These are phyloP conservation scores for Hyphantria cunea DNA, from an alignment of 1,140 invertebrate genomes.

Conservation along the genomic window DNA sequence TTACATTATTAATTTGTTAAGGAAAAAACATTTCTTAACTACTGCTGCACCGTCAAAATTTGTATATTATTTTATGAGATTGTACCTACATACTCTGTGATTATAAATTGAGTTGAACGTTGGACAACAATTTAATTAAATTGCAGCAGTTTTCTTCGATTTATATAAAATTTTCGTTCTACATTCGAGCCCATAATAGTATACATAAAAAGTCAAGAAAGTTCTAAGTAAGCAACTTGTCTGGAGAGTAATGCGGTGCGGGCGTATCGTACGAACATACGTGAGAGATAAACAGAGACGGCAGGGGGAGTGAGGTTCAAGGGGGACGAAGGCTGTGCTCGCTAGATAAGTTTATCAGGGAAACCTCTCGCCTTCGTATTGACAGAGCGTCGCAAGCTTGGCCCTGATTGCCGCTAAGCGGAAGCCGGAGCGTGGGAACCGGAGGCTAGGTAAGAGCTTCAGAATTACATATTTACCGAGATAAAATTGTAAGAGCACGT, in stretches of 20 bases:
- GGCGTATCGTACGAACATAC: constrained; percentile 54
- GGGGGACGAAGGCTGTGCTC: constrained; percentile 42
- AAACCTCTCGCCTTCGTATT: constrained; percentile 76
- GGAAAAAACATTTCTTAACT: too few species aligned
- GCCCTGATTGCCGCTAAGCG: constrained; percentile 75
- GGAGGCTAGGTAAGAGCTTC: constrained; percentile 57
- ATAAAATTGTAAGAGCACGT: constrained; percentile 40
- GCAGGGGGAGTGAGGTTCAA: constrained; percentile 40
- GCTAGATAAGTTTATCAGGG: constrained; percentile 78
- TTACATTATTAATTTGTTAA: too few species aligned
- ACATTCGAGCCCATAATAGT: constrained; percentile 6
- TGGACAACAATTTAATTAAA: too few species aligned
- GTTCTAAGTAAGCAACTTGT: constrained; percentile 47
- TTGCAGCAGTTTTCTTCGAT: too few species aligned
- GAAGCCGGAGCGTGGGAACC: constrained; percentile 64
- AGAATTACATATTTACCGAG: constrained; percentile 41
- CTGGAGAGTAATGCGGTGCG: constrained; percentile 49
- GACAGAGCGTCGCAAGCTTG: constrained; percentile 72
- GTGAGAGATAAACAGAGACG: constrained; percentile 70
- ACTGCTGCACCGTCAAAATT: too few species aligned
- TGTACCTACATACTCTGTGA: too few species aligned
- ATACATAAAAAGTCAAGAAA: constrained; percentile 46
- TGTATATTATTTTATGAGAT: too few species aligned
- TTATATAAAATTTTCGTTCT: too few species aligned
- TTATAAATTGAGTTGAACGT: too few species aligned